Evolutionary conservation across 2,113 vertebrate species (phyloP), one percentile per base, ranked within the genome.

Genomic region (Xyliphius kryptos): DNA sequence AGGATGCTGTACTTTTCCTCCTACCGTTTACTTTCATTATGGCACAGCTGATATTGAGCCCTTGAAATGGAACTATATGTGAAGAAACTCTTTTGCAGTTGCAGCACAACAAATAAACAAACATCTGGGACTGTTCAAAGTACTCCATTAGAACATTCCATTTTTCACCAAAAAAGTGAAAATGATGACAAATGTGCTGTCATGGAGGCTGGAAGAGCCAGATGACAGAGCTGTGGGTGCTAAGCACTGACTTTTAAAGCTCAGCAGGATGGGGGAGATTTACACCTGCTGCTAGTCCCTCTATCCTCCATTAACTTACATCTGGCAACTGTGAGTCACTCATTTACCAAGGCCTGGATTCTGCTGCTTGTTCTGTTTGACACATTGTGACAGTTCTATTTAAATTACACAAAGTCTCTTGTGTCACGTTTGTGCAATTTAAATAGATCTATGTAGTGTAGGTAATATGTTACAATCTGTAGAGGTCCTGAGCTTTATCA

Each of bases 101-200:
- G 82, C 81, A 70, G 81, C 88, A 90, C 89, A 93, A 93, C 90
- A 94, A 94, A 92, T 95, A 97, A 93, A 93, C 90, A 94, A 93
- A 95, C 93, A 95, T 95, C 93, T 97, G 93, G 92, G 93, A 90
- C 90, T 82, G 82, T 90, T 91, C 86, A 87, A 85, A 88, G 83
- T 82, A 81, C 89, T 91, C 92, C 92, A 97, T 93, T 94, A 91
- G 88, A 90, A 74, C 84, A 81, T 88, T 88, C 82, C 82, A 78
- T 79, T 80, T 75, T 89, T 89, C 86, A 87, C 91, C 89, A 91
- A 87, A 88, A 92, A 91, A 84, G 88, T 88, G 86, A 90, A 95
- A 95, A 92, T 92, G 82, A 89, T 95, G 92, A 97, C 92, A 92
- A 94, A 95, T 92, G 88, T 87, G 89, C 89, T 97, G 92, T 94